Evolutionary conservation across 2,797 vertebrate species (phyloP).

Genomic region (Salarias fasciatus): DNA sequence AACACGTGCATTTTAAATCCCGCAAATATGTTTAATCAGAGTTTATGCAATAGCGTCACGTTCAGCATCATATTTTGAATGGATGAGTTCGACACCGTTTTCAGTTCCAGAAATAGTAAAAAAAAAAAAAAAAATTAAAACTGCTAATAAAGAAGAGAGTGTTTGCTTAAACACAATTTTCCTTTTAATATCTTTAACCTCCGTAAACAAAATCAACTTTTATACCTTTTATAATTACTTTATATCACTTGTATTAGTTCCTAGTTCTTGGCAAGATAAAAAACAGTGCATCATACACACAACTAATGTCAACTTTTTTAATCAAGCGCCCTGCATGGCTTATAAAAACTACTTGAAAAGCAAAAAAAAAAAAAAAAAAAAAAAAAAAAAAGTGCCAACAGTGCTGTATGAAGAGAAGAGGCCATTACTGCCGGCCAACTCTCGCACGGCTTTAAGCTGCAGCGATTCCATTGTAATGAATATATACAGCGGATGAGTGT

Average conservation of each 20-base stretch:
- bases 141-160: too few relatives aligned
- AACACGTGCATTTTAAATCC: too few relatives aligned
- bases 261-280: conserved; percentile 5
- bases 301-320: conserved; percentile 29
- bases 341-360: conserved; percentile 16
- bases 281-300: conserved; percentile 28
- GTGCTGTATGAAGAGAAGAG: conserved; percentile 10
- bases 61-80: too few relatives aligned
- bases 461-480: conserved; percentile 52
- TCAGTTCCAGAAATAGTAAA: too few relatives aligned
- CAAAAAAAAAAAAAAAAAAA: conserved; percentile 9
- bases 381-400: conserved; percentile 14
- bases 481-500: conserved; percentile 40
- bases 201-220: conserved; percentile 24
- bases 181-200: conserved; percentile 23
- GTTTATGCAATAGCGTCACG: too few relatives aligned
- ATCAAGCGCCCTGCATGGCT: conserved; percentile 20
- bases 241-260: background rate
- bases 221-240: conserved; percentile 28
- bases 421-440: conserved; percentile 17
- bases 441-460: conserved; percentile 7
- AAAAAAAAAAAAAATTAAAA: too few relatives aligned
- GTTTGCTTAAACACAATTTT: too few relatives aligned
- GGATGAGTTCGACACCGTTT: too few relatives aligned
- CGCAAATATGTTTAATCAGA: too few relatives aligned